A percentile compares a stretch with the other conserved stretches of the same genome.
phyloP scores from a whole-genome alignment of 2,113 vertebrate species.

The Equus quagga region DNA sequence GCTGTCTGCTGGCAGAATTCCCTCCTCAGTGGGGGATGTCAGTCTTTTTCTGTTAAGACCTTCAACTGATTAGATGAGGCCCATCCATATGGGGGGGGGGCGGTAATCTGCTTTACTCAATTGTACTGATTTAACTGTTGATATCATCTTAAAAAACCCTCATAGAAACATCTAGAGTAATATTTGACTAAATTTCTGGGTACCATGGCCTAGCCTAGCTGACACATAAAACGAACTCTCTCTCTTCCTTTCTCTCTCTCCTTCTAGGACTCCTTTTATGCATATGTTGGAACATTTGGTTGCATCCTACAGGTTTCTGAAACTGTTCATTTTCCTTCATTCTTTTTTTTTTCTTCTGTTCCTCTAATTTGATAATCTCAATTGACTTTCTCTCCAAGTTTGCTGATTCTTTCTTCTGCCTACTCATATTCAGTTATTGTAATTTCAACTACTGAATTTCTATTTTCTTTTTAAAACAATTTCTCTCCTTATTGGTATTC shows the following conservation, averaged over 20 bases:
- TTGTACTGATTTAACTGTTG: not conserved
- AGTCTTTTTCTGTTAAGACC: not conserved
- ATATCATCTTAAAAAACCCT: not conserved
- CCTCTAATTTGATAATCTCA: not conserved
- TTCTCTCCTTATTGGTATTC: not conserved
- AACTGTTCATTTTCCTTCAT: not conserved
- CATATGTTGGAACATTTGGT: fast-evolving
- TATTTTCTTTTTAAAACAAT: not conserved
- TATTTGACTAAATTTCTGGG: not conserved
- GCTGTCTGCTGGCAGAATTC: not conserved
- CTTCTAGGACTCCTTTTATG: not conserved
- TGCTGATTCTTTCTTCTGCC: not conserved
- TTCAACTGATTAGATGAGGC: not conserved
- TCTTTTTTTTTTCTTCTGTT: not conserved
- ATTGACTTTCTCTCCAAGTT: fast-evolving
- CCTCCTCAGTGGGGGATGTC: not conserved
- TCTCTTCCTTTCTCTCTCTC: not conserved
- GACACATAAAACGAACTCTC: not conserved
- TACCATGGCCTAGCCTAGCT: not conserved
- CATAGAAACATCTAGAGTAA: not conserved
- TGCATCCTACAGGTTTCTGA: not conserved
- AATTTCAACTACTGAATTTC: not conserved
- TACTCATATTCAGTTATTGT: not conserved
- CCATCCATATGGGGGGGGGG: too few species aligned
- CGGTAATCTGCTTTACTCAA: not conserved